phyloP scores from a whole-genome alignment of 2,888 invertebrate genomes.

The Coecobrya sp. region DNA sequence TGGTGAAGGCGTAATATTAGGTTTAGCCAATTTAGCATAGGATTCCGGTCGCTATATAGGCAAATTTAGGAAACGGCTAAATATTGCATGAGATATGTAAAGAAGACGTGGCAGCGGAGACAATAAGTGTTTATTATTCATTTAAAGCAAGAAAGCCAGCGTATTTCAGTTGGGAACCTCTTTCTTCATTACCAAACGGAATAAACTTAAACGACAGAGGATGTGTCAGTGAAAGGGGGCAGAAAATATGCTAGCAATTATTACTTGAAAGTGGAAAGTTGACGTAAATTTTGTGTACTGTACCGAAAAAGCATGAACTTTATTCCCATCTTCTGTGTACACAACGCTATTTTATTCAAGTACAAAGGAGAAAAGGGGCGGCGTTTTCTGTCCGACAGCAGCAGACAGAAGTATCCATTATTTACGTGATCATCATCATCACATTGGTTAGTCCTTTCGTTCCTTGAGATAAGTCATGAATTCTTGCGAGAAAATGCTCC shows the following conservation, averaged over 20 bases:
- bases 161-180: not conserved
- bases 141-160: not conserved
- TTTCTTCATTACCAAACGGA: slow-evolving; percentile 2
- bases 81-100: slow-evolving; percentile 1
- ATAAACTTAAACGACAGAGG: not conserved
- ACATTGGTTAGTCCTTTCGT: slow-evolving; percentile 15
- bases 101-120: not conserved
- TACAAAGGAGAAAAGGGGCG: not conserved
- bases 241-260: slow-evolving; percentile 25
- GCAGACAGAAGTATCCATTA: slow-evolving; percentile 50
- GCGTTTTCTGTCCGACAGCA: slow-evolving; percentile 19
- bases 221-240: not conserved
- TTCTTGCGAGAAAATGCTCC: slow-evolving; percentile 10
- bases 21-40: not conserved
- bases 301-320: not conserved
- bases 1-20: not conserved
- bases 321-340: not conserved
- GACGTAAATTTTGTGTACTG: not conserved
- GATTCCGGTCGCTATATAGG: not conserved
- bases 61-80: not conserved
- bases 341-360: not conserved
- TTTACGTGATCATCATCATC: slow-evolving; percentile 52
- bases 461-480: slow-evolving; percentile 28
- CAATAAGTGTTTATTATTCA: slow-evolving; percentile 40
- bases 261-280: slow-evolving; percentile 19